phyloP scores from a whole-genome alignment of 2,113 vertebrate genomes.

The Suricata suricatta region DNA sequence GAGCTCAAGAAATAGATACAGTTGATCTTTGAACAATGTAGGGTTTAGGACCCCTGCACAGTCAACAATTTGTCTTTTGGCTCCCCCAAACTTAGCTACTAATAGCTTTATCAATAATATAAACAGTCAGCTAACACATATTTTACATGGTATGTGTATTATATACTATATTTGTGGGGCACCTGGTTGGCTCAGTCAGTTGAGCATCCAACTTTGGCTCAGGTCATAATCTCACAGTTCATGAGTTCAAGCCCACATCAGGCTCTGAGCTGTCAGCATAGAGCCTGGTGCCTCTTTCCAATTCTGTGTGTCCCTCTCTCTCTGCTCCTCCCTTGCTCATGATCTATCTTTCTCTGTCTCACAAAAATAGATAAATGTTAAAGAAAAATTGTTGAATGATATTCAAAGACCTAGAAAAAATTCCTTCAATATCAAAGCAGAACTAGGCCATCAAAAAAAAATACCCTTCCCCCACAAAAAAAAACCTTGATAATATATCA shows the following conservation, averaged over 20 bases:
- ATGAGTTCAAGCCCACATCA: no score
- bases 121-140: neutral
- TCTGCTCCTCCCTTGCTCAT: no score
- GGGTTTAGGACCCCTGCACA: neutral
- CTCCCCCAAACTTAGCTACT: neutral
- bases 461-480: neutral
- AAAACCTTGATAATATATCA: neutral
- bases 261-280: no score
- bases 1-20: neutral
- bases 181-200: no score
- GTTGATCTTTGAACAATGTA: neutral
- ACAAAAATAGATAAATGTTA: no score
- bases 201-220: no score
- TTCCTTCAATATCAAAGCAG: neutral
- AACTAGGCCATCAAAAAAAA: neutral
- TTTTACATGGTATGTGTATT: neutral
- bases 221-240: no score
- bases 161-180: neutral
- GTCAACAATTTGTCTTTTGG: neutral
- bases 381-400: no score
- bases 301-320: no score
- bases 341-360: no score
- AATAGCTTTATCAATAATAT: neutral
- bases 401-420: neutral
- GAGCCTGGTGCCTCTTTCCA: no score